Base-by-base conservation (phyloP, 2,113 vertebrate species). In the Hippocampus abdominalis region DNA sequence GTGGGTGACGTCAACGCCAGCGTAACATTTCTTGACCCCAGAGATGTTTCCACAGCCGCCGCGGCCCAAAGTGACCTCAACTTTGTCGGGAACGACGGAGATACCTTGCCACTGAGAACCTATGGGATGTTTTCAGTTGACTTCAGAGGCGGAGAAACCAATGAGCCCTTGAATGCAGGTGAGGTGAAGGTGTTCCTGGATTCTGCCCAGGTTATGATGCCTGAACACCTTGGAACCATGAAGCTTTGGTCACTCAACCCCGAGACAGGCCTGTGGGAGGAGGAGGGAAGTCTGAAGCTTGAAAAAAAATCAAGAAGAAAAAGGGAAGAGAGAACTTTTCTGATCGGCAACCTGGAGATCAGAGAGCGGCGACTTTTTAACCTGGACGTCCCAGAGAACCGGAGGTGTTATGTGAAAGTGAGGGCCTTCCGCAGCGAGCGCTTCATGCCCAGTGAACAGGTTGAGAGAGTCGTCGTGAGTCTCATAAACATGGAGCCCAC, bases 111-210 rank as follows among this genome's bases (percentile, higher is more conserved):
- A 0, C 92, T 99, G 72, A 93, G 96, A 76, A 99, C 97, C 0
- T 99, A 99, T 0, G 97, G 97, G 63, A 99, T 99, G 97, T 99
- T 99, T 84, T 98, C 97, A 0, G 92, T 99, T 73, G 97, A 99
- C 79, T 99, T 99, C 77, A 94, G 89, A 0, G 89, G 93, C 0
- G 95, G 96, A 71, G 87, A 83, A 67, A 92, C 89, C 49, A 93
- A 89, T 0, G 95, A 98, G 74, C 83, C 94, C 1, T 93, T 99
- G 49, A 97, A 96, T 1, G 96, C 92, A 8, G 97, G 96, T 23
- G 88, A 94, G 4, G 97, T 99, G 53, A 96, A 95, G 71, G 94
- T 99, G 54, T 93, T 94, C 23, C 88, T 99, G 11, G 97, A 99
- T 70, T 92, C 96, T 0, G 82, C 91, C 51, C 96, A 99, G 81